These are phyloP conservation scores for Pachycephala philippinensis DNA, from an alignment of 2,113 vertebrate genomes.

Conservation along the genomic window DNA sequence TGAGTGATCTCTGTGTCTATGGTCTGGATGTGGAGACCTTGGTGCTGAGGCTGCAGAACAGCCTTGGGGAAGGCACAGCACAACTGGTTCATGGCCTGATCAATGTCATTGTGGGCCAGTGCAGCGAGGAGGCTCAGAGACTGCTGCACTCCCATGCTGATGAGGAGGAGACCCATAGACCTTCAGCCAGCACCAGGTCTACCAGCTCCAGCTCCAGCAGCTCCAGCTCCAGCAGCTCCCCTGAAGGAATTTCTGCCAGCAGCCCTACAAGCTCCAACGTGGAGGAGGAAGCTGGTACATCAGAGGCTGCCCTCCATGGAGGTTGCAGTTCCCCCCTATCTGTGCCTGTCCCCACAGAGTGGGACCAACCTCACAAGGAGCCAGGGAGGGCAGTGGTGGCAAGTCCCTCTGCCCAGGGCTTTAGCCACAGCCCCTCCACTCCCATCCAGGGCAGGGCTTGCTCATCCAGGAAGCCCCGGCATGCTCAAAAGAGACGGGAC, in stretches of 20 bases:
- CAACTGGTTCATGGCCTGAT: not conserved
- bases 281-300: not conserved
- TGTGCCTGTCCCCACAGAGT: not conserved
- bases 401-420: not conserved
- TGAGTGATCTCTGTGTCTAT: not conserved
- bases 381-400: not conserved
- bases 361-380: not conserved
- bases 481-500: not conserved
- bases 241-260: not conserved
- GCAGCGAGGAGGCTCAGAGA: not conserved
- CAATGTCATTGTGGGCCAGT: not conserved
- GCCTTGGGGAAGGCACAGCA: not conserved
- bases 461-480: not conserved
- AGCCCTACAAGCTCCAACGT: not conserved
- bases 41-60: not conserved
- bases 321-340: not conserved
- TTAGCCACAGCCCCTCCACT: not conserved
- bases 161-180: not conserved
- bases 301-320: not conserved
- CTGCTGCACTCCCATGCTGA: not conserved
- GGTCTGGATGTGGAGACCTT: not conserved
- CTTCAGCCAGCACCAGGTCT: not conserved
- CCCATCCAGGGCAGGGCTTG: not conserved
- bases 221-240: not conserved
- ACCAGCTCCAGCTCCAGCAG: not conserved